Evolutionary conservation across 2,888 invertebrate genomes (phyloP).

Genomic region (Hypomecis atomaria): DNA sequence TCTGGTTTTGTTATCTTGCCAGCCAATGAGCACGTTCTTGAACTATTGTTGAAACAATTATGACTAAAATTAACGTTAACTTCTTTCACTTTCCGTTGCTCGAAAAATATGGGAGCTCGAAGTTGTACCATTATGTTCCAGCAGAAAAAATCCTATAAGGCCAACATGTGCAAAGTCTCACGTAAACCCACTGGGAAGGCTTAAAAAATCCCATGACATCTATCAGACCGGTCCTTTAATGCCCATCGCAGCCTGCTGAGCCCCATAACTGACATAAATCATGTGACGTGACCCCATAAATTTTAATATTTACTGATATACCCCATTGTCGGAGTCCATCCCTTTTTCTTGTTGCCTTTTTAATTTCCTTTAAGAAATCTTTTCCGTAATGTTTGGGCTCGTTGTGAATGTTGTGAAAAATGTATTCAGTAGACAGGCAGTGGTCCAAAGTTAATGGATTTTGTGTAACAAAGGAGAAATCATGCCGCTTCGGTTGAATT

Average conservation of each 20-base stretch:
- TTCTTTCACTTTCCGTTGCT: too few relatives aligned
- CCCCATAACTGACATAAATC: constrained; percentile 40
- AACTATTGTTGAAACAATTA: too few relatives aligned
- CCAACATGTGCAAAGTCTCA: constrained; percentile 10
- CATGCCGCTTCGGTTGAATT: constrained; percentile 6
- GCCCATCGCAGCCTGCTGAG: constrained; percentile 30
- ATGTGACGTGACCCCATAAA: constrained; percentile 35
- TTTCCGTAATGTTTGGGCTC: constrained; percentile 15
- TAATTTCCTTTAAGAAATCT: constrained; percentile 29
- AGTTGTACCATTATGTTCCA: not conserved
- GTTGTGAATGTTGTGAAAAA: constrained; percentile 19
- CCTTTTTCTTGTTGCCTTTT: constrained; percentile 28
- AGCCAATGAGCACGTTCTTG: too few relatives aligned
- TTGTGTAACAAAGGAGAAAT: constrained; percentile 11
- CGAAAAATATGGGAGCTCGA: not conserved
- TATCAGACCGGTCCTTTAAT: constrained; percentile 30
- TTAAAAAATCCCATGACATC: constrained; percentile 36
- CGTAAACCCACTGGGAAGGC: constrained; percentile 10
- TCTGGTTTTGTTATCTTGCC: too few relatives aligned
- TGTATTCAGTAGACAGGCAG: constrained; percentile 14
- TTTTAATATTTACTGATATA: constrained; percentile 38
- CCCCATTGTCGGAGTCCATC: constrained; percentile 26
- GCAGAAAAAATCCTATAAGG: not conserved
- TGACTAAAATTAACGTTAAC: too few relatives aligned
- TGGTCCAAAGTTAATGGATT: constrained; percentile 14